phyloP scores from a whole-genome alignment of 1,140 invertebrate genomes.

The Drosophila mojavensis region DNA sequence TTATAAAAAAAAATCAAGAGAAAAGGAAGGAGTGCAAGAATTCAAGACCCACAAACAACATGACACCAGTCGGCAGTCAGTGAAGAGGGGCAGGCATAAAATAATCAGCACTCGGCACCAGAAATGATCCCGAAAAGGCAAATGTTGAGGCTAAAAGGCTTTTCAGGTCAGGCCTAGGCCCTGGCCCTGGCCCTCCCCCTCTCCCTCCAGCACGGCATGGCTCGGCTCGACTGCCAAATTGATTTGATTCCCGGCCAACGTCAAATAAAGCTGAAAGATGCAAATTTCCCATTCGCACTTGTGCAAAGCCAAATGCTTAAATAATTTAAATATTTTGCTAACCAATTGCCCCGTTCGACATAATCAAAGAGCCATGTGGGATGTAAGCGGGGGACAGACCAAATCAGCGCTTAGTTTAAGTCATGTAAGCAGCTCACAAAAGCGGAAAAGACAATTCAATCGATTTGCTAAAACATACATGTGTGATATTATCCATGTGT shows the following conservation, averaged over 20 bases:
- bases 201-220: not conserved
- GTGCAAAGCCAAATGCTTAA: constrained; percentile 15
- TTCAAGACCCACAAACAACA: constrained; percentile 55
- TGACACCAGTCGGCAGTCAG: constrained; percentile 49
- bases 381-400: not conserved
- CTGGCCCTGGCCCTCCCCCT: constrained; percentile 12
- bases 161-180: constrained; percentile 54
- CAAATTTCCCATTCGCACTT: constrained; percentile 42
- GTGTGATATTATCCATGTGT: not conserved
- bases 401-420: constrained; percentile 50
- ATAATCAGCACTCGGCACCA: constrained; percentile 63
- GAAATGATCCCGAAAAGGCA: constrained; percentile 56
- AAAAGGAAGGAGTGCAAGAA: not conserved
- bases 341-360: constrained; percentile 25
- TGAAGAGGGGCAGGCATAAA: constrained; percentile 63
- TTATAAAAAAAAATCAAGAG: constrained; percentile 57
- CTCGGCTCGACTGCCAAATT: not conserved
- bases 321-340: constrained; percentile 47
- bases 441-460: constrained; percentile 74
- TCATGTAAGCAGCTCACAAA: constrained; percentile 60
- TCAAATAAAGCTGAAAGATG: constrained; percentile 47
- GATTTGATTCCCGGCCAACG: constrained; percentile 3
- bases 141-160: constrained; percentile 74
- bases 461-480: constrained; percentile 36
- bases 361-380: constrained; percentile 40